Base-by-base conservation (phyloP, 2,113 vertebrate species). In the Euleptes europaea region DNA sequence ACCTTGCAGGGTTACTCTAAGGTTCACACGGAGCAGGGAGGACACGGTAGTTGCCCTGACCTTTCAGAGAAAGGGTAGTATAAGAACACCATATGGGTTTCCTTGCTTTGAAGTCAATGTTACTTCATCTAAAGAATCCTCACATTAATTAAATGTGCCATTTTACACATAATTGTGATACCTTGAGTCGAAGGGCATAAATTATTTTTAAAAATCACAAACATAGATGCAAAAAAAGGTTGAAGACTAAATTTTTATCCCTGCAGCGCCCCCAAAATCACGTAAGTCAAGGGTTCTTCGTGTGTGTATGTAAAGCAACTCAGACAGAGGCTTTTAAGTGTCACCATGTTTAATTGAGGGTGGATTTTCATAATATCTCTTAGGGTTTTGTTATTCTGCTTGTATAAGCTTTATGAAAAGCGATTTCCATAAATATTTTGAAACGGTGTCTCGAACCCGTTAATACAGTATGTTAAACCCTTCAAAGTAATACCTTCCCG, bases 391-490 rank as follows among this genome's bases (percentile, higher is more conserved):
- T 95, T 93, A 88, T 75, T 90, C 85, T 80, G 89, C 90, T 91
- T 93, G 88, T 95, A 88, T 79, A 91, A 89, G 93, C 90, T 88
- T 88, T 35, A 51, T 67, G 84, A 15, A 44, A 72, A 76, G 49
- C 67, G 15, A 90, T 94, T 90, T 94, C 92, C 94, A 93, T 93
- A 88, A 93, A 93, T 93, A 92, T 94, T 92, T 90, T 86, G 87
- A 92, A 92, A 92, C 82, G 86, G 86, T 83, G 0, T 89, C 93
- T 91, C 89, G 88, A 89, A 91, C 93, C 88, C 0, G 19, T 90
- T 94, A 94, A 94, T n/a, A n/a, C n/a, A n/a, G n/a, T 94, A 94
- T 90, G 84, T 92, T 94, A 94, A 95, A 88, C 89, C 91, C 90
- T 93, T 93, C 89, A 93, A 94, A 95, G 93, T 89, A 93, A 93